Conservation (phyloP, 1,140 invertebrate species). For the Atopsyche davidsoni region DNA sequence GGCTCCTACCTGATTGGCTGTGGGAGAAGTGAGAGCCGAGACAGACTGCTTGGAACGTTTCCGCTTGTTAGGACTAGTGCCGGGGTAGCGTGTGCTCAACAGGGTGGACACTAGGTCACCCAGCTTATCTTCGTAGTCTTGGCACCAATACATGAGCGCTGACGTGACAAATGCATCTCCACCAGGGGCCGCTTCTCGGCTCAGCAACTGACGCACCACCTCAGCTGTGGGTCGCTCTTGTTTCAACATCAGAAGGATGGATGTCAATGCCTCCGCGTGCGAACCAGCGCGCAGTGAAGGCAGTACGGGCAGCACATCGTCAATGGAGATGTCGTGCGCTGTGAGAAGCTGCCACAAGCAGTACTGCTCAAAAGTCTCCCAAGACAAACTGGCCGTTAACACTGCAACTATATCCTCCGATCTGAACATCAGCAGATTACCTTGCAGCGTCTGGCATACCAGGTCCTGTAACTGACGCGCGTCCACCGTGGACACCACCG, state of each 20-base stretch:
- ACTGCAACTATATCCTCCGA: conserved; percentile 65
- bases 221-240: conserved; percentile 86
- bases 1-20: conserved; percentile 51
- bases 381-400: conserved; percentile 77
- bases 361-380: conserved; percentile 96
- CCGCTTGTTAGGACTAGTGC: conserved; percentile 82
- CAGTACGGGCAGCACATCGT: conserved; percentile 82
- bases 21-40: conserved; percentile 51
- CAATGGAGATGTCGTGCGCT: conserved; percentile 87
- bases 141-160: conserved; percentile 86
- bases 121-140: conserved; percentile 83
- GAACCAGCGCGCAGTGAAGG: conserved; percentile 81
- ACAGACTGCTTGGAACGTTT: conserved; percentile 71
- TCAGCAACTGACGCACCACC: conserved; percentile 76
- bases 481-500: conserved; percentile 85
- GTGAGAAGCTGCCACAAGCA: conserved; percentile 93
- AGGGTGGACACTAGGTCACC: conserved; percentile 75
- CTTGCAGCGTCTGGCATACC: conserved; percentile 85
- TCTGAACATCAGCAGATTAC: conserved; percentile 75
- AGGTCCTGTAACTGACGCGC: conserved; percentile 82
- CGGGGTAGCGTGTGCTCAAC: conserved; percentile 71
- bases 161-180: conserved; percentile 82
- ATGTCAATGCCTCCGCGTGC: conserved; percentile 89
- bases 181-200: conserved; percentile 63
- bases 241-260: conserved; percentile 83